phyloP scores from a whole-genome alignment of 2,113 vertebrate genomes.

The Callipepla californica region DNA sequence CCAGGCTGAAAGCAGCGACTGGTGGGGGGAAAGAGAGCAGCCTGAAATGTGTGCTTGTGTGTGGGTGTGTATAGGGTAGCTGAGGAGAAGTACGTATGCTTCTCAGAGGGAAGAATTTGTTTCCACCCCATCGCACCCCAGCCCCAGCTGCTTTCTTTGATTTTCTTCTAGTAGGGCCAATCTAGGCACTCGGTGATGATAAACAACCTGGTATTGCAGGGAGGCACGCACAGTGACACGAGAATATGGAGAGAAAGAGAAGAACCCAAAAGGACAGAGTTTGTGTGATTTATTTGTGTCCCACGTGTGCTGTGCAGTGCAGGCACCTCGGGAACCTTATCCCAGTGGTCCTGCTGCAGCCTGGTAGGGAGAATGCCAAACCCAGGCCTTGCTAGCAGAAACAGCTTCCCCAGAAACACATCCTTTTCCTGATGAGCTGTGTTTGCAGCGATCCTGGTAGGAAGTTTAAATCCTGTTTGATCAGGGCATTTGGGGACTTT shows the following conservation, averaged over 20 bases:
- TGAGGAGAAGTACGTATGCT: neutral
- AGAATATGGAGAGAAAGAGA: constrained; percentile 44
- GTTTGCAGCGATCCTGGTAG: neutral
- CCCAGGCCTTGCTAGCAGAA: neutral
- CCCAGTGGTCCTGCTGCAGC: neutral
- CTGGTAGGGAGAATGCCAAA: neutral
- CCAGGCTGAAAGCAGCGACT: constrained; percentile 41
- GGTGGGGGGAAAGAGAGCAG: neutral
- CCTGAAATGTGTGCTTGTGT: neutral
- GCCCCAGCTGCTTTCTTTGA: constrained; percentile 61
- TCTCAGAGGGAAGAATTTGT: constrained; percentile 33
- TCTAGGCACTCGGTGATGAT: constrained; percentile 59
- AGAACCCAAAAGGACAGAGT: constrained; percentile 20
- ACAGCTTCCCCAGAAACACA: neutral
- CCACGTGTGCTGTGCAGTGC: neutral
- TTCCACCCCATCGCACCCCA: constrained; percentile 49
- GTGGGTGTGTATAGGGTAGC: constrained; percentile 8
- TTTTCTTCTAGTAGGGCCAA: constrained; percentile 52
- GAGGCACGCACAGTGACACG: constrained; percentile 44
- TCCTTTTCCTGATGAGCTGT: neutral
- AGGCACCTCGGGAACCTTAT: neutral
- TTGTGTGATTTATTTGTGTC: constrained; percentile 18
- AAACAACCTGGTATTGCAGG: constrained; percentile 56
- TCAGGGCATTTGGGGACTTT: neutral
- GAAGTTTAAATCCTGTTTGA: neutral